Percentiles rank a stretch among this genome's conserved stretches.
Conservation (phyloP, 1,140 invertebrate genomes). For the Leucophenga varia region DNA sequence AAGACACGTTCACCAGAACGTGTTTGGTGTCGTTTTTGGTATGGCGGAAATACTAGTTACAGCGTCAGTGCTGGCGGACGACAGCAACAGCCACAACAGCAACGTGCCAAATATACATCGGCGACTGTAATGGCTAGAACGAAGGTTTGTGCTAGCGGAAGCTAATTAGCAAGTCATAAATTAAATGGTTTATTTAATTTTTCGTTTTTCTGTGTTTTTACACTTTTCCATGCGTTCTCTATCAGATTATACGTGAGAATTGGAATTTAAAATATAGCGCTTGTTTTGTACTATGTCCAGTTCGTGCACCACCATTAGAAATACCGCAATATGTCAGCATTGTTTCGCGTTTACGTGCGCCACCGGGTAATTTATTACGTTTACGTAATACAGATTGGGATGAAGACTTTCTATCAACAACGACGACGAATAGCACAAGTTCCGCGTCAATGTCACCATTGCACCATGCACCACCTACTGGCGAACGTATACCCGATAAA, state of each 20-base stretch:
- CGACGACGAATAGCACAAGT: constrained; percentile 1
- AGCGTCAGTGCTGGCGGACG: constrained; percentile 27
- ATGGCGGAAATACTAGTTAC: constrained; percentile 55
- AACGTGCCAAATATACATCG: constrained; percentile 59
- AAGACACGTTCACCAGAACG: constrained; percentile 77
- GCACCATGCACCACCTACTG: constrained; percentile 29
- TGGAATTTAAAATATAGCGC: constrained; percentile 94
- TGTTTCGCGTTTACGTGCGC: constrained; percentile 61
- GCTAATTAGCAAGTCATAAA: constrained; percentile 1
- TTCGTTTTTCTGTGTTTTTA: background rate
- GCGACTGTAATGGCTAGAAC: constrained; percentile 73
- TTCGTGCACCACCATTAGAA: constrained; percentile 64
- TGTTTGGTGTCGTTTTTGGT: constrained; percentile 87
- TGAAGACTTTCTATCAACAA: constrained; percentile 36
- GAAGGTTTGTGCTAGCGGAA: constrained; percentile 64
- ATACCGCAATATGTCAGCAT: constrained; percentile 69
- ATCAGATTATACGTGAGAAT: constrained; percentile 81
- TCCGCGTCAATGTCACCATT: background rate
- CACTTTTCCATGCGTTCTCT: background rate
- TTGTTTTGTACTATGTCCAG: constrained; percentile 81
- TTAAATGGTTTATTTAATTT: background rate
- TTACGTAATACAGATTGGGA: constrained; percentile 61
- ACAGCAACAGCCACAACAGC: constrained; percentile 1
- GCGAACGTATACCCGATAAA: constrained; percentile 58
- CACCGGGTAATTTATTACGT: constrained; percentile 66